Conservation (phyloP, 92 coral and sea anemone species). For the Porites rus region DNA sequence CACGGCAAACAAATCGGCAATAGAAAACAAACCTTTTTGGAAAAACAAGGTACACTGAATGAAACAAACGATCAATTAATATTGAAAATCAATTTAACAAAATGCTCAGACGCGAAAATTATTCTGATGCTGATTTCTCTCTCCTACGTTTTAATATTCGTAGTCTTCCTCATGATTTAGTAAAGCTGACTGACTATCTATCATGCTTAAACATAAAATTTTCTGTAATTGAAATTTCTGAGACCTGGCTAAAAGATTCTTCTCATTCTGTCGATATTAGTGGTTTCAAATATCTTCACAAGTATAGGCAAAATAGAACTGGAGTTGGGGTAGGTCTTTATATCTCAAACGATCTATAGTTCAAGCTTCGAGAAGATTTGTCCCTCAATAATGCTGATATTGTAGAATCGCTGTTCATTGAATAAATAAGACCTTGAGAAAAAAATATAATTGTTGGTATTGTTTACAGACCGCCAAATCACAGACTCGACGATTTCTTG, state of each 20-base stretch:
- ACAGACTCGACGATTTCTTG: too few relatives aligned
- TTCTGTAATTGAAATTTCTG: not conserved
- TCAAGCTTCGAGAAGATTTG: too few relatives aligned
- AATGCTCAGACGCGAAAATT: slow-evolving; percentile 8
- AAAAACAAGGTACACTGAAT: too few relatives aligned
- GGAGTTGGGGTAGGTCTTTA: not conserved
- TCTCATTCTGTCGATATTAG: not conserved
- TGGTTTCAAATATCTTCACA: too few relatives aligned
- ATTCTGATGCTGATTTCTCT: slow-evolving; percentile 21
- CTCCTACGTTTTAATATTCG: slow-evolving; percentile 22
- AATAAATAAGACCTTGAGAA: not conserved
- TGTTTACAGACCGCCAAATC: too few relatives aligned
- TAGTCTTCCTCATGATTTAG: slow-evolving; percentile 14
- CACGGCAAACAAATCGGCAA: too few relatives aligned
- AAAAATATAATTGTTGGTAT: too few relatives aligned
- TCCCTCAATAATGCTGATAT: not conserved
- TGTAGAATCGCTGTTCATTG: not conserved
- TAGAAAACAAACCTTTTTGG: too few relatives aligned
- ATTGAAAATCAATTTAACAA: not conserved
- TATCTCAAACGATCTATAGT: not conserved
- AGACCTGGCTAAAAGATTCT: slow-evolving; percentile 19
- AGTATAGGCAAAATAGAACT: not conserved
- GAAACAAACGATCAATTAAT: too few relatives aligned
- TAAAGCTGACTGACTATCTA: slow-evolving; percentile 19
- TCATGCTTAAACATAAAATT: not conserved